Percentiles rank a stretch among this genome's conserved stretches.
phyloP scores from a whole-genome alignment of 2,888 invertebrate genomes.

The Lydus trimaculatus region DNA sequence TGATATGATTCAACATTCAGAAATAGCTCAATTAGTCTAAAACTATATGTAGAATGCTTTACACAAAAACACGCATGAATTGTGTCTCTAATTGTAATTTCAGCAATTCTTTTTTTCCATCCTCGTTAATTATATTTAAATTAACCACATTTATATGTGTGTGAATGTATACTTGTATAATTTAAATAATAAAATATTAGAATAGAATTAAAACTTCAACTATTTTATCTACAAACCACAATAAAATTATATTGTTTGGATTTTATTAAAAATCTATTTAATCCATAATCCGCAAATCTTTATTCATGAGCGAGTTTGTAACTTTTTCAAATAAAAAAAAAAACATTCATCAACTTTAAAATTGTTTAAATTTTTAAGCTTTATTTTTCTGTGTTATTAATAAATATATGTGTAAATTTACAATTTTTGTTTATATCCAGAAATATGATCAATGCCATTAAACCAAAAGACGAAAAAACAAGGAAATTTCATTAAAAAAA shows the following conservation, averaged over 20 bases:
- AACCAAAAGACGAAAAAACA: background rate
- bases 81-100: slow-evolving; percentile 28
- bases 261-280: too few species aligned
- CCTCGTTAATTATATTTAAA: background rate
- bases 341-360: too few species aligned
- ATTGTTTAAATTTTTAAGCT: too few species aligned
- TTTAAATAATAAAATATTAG: background rate
- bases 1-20: slow-evolving; percentile 37
- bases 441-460: background rate
- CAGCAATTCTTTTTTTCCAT: background rate
- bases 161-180: background rate
- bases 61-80: slow-evolving; percentile 15
- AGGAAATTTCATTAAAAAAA: background rate
- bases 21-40: slow-evolving; percentile 40
- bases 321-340: too few species aligned
- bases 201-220: background rate
- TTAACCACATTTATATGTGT: background rate
- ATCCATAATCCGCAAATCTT: background rate
- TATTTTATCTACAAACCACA: background rate
- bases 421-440: background rate
- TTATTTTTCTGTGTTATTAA: too few species aligned
- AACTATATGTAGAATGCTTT: slow-evolving; percentile 16
- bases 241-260: background rate
- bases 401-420: too few species aligned
- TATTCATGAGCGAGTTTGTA: background rate